phyloP scores from a whole-genome alignment of 2,888 invertebrate genomes.

The Tineola bisselliella region DNA sequence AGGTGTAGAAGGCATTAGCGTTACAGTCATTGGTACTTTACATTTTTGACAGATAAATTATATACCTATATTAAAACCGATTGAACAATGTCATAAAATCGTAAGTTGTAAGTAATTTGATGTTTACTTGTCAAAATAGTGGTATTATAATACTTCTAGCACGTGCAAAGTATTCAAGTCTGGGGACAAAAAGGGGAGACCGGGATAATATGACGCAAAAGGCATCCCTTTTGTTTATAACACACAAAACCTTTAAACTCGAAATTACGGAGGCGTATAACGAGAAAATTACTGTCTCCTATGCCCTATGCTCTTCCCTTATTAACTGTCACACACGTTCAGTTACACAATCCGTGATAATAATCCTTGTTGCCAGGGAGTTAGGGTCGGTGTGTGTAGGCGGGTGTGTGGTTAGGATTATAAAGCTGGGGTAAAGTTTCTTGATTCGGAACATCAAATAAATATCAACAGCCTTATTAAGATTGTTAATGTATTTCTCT shows the following conservation, averaged over 20 bases:
- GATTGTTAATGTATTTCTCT: background rate
- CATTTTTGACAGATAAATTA: no score
- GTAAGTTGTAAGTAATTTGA: no score
- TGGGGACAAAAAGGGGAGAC: no score
- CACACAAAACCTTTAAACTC: background rate
- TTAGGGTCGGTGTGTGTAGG: background rate
- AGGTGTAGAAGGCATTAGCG: no score
- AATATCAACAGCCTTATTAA: conserved; percentile 1
- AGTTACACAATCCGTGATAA: background rate
- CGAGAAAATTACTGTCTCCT: conserved; percentile 3
- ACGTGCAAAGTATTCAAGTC: no score
- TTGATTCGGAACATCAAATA: conserved; percentile 11
- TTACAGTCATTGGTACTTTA: no score
- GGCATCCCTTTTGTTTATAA: background rate
- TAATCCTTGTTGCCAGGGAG: background rate
- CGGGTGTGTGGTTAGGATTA: background rate
- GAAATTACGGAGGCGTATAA: background rate
- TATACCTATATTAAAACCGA: no score
- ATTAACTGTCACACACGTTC: background rate
- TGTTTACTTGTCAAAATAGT: no score
- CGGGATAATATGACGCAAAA: background rate
- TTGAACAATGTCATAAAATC: no score
- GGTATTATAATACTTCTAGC: no score
- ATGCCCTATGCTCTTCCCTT: background rate
- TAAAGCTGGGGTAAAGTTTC: background rate